Conservation (phyloP, 2,113 vertebrate species). For the Osmerus mordax region DNA sequence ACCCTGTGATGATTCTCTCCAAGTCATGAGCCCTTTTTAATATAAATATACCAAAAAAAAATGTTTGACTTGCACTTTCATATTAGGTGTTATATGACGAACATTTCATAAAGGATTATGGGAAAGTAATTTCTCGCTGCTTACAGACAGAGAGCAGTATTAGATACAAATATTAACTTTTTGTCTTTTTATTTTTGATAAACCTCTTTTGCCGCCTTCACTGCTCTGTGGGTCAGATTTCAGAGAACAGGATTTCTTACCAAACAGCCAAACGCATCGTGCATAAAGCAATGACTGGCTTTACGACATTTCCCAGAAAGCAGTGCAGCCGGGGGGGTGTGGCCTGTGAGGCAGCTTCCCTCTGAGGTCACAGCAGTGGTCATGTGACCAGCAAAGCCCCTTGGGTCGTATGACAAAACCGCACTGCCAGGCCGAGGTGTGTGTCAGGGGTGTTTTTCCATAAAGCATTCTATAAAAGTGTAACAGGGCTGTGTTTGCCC, state of each 20-base stretch:
- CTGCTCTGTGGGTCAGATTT: slow-evolving; percentile 46
- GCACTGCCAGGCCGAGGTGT: slow-evolving; percentile 71
- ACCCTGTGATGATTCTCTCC: slow-evolving; percentile 12
- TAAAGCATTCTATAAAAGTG: slow-evolving; percentile 81
- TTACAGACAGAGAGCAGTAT: slow-evolving; percentile 18
- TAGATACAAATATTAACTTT: slow-evolving; percentile 24
- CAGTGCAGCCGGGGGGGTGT: slow-evolving; percentile 52
- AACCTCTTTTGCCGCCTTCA: slow-evolving; percentile 32
- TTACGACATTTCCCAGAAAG: slow-evolving; percentile 58
- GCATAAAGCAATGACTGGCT: slow-evolving; percentile 50
- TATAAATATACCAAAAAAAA: slow-evolving; percentile 11
- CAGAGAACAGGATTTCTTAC: neutral
- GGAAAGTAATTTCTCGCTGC: neutral
- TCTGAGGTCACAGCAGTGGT: slow-evolving; percentile 72
- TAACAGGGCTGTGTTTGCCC: slow-evolving; percentile 76
- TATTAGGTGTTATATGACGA: slow-evolving; percentile 21
- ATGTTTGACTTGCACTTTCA: slow-evolving; percentile 29
- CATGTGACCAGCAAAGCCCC: slow-evolving; percentile 68
- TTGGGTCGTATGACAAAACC: slow-evolving; percentile 75
- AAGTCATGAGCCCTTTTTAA: slow-evolving; percentile 12
- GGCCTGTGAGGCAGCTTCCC: slow-evolving; percentile 62
- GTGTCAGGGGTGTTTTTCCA: slow-evolving; percentile 80
- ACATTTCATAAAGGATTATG: slow-evolving; percentile 24
- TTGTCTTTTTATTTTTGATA: slow-evolving; percentile 12
- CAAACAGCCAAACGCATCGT: slow-evolving; percentile 35